Percentiles rank a stretch among this genome's conserved stretches.
Conservation (phyloP, 2,888 invertebrate species). For the Polydrusus tereticollis region DNA sequence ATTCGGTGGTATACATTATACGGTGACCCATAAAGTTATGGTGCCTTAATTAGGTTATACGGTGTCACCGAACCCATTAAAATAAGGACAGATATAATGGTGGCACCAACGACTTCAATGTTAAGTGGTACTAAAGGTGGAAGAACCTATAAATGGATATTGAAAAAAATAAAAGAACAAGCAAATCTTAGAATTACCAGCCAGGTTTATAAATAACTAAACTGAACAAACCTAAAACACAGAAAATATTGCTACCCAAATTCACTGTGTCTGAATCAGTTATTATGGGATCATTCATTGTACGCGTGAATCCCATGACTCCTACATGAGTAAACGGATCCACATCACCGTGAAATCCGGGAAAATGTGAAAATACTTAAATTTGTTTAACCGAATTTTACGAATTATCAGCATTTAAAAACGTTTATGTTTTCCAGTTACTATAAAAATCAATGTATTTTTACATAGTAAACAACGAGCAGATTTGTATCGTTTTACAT, state of each 20-base stretch:
- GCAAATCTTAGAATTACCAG: too few relatives aligned
- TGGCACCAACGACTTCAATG: too few relatives aligned
- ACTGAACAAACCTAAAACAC: neutral
- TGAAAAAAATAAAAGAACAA: too few relatives aligned
- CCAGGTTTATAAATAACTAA: too few relatives aligned
- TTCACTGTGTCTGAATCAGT: too few relatives aligned
- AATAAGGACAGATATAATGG: too few relatives aligned
- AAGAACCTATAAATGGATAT: too few relatives aligned
- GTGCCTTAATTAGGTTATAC: too few relatives aligned
- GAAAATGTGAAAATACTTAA: neutral
- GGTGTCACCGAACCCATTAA: too few relatives aligned
- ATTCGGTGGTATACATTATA: too few relatives aligned
- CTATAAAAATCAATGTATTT: neutral
- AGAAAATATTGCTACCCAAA: neutral
- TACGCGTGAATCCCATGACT: constrained; percentile 1
- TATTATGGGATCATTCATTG: neutral
- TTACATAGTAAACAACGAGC: neutral
- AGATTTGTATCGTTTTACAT: neutral
- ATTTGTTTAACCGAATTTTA: neutral
- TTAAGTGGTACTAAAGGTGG: too few relatives aligned
- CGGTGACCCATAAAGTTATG: too few relatives aligned
- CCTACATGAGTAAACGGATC: neutral
- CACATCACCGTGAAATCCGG: neutral
- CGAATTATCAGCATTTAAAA: neutral
- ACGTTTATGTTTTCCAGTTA: neutral